Evolutionary conservation across 2,888 invertebrate species (phyloP), one percentile per base, ranked within the genome.

Genomic region (Apamea epomidion): DNA sequence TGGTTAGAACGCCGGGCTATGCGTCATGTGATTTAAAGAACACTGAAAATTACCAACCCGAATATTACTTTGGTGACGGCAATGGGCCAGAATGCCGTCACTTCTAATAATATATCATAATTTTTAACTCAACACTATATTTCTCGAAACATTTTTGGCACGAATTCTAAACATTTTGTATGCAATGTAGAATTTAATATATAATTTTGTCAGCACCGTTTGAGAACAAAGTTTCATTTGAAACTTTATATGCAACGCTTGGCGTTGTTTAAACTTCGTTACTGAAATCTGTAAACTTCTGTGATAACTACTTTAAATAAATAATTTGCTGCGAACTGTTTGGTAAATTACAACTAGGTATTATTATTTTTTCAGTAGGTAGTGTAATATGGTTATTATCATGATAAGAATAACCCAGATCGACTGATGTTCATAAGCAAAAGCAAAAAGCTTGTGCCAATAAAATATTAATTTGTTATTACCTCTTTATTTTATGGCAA

Each of bases 231-330:
- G 79, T 82, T 89, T 42, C 48, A 70, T 74, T 69, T 76, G 67
- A 69, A 87, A 87, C 76, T 87, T 82, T 79, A 72, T 45, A 84
- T 87, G 81, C 88, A 85, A 85, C 79, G 78, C 80, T 80, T 78
- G 76, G 74, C 71, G 67, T 62, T 82, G 74, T 80, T 75, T 74
- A 69, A 87, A 89, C 81, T 89, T 84, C 58, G 78, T 82, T 75
- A 77, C 75, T 76, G 72, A 71, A 87, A 82, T 84, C 58, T 82
- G 84, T 64, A 73, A 78, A 60, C 72, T 76, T 74, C 45, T 58
- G 68, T 64, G 77, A 81, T 81, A 85, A 78, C 71, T 78, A 76
- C 21, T 71, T 72, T 81, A 73, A 51, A 73, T 62, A 65, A 65
- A 64, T 80, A 60, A 78, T 68, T 73, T 18, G n/a, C 32, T 12